A percentile compares a stretch with the other conserved stretches of the same genome.
Evolutionary conservation across 1,140 invertebrate species (phyloP).

Genomic region (Pseudachorutes palmiensis): DNA sequence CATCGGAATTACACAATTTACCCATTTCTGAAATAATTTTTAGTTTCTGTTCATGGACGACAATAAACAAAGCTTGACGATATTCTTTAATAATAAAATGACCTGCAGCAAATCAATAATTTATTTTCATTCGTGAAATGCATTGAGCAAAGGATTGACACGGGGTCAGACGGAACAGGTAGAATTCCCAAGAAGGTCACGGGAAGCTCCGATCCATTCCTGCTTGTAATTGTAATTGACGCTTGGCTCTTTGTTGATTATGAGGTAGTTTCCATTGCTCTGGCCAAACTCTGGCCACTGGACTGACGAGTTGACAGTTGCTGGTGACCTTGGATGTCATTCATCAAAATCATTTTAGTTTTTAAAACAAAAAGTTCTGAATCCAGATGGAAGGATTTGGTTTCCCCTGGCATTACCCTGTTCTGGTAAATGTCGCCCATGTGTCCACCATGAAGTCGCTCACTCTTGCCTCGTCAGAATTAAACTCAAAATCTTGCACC

Average conservation of each 20-base stretch:
- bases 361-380: neutral
- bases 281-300: neutral
- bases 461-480: slow-evolving; percentile 5
- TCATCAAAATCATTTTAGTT: neutral
- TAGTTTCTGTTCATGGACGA: too few relatives aligned
- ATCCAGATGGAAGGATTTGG: neutral
- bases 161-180: too few relatives aligned
- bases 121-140: too few relatives aligned
- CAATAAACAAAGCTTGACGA: too few relatives aligned
- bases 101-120: too few relatives aligned
- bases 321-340: neutral
- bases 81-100: too few relatives aligned
- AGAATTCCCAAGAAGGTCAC: too few relatives aligned
- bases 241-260: slow-evolving; percentile 1
- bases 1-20: too few relatives aligned
- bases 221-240: neutral
- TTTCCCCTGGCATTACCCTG: neutral
- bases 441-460: neutral
- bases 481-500: neutral
- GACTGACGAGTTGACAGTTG: neutral
- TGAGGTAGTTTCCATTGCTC: slow-evolving; percentile 1
- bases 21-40: too few relatives aligned
- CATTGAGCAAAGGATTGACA: too few relatives aligned
- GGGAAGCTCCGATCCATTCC: slow-evolving; percentile 9
- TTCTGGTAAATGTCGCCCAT: slow-evolving; percentile 7